Percentiles rank a stretch among this genome's conserved stretches.
phyloP scores from a whole-genome alignment of 2,113 vertebrate species.

The Leptodactylus fuscus region DNA sequence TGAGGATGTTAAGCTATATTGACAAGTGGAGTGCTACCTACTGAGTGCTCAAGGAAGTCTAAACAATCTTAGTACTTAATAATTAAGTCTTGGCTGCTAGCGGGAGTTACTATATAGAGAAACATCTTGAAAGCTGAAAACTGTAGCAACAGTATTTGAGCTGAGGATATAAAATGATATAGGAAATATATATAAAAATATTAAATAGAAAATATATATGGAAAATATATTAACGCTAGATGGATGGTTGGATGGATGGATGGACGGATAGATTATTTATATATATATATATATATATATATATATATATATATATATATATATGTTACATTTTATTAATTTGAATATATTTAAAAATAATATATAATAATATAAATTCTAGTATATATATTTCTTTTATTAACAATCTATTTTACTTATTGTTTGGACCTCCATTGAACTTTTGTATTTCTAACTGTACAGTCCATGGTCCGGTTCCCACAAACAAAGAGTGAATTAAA shows the following conservation, averaged over 20 bases:
- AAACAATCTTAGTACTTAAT: constrained; percentile 52
- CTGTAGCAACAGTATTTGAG: neutral
- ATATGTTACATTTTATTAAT: neutral
- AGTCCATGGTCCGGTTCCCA: constrained; percentile 14
- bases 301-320: neutral
- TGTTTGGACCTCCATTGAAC: neutral
- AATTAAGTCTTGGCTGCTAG: neutral
- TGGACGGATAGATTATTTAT: too few species aligned
- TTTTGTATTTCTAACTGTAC: neutral
- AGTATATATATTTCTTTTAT: too few species aligned
- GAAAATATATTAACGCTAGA: too few species aligned
- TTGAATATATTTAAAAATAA: too few species aligned
- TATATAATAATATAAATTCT: too few species aligned
- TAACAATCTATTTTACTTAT: too few species aligned
- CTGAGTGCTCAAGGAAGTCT: constrained; percentile 68
- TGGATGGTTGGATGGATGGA: too few species aligned
- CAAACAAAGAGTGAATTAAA: constrained; percentile 42
- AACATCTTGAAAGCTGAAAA: neutral
- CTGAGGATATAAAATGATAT: too few species aligned
- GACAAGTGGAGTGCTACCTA: constrained; percentile 73
- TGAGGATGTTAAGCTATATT: constrained; percentile 77
- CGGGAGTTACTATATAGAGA: neutral
- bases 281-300: neutral
- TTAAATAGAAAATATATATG: too few species aligned
- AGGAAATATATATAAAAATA: too few species aligned